Evolutionary conservation across 2,888 invertebrate species (phyloP), one percentile per base, ranked within the genome.

Genomic region (Steinernema hermaphroditum): DNA sequence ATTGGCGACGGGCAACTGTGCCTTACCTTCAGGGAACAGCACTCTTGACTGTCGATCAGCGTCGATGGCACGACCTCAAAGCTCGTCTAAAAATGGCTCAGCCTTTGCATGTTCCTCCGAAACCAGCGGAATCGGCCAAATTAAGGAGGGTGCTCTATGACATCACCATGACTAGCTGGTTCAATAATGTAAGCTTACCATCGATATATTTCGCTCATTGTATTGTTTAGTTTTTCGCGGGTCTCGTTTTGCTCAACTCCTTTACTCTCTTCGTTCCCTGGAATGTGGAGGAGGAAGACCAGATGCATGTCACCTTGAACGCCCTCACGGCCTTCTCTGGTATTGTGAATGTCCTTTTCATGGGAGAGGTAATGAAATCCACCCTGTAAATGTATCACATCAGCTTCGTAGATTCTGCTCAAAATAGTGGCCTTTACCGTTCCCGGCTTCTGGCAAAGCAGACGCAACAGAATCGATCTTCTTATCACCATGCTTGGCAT

Each of bases 21-120:
- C 12, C 4, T 0, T 16, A n/a, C 32, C 73, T 81, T 12, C 73
- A 90, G 90, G 98, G 98, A 41, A 99, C 98, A 0, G 98, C 98
- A 0, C 90, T 99, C 34, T 89, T 99, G 68, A 99, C 98, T 1
- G 98, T 99, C 8, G 98, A 99, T 88, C 98, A 99, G 88, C 91
- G 97, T 85, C 90, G 98, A 88, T 99, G 98, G 98, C 95, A 97
- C 88, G 98, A 99, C 87, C 90, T 99, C 76, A 98, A 98, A 87
- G 98, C 98, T 87, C 91, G 98, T 86, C 90, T 99, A 88, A 98
- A 98, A 90, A 95, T 99, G 85, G 97, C 98, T 4, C 98, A 99
- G 88, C 98, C 98, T 0, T 34, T 99, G 0, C 98, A 98, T 88
- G 90, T 98, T 75, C 98, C 98, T 0, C 97, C 97, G 0, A 91